A percentile compares a stretch with the other conserved stretches of the same genome.
Conservation (phyloP, 1,140 invertebrate species). For the Danaus plexippus region DNA sequence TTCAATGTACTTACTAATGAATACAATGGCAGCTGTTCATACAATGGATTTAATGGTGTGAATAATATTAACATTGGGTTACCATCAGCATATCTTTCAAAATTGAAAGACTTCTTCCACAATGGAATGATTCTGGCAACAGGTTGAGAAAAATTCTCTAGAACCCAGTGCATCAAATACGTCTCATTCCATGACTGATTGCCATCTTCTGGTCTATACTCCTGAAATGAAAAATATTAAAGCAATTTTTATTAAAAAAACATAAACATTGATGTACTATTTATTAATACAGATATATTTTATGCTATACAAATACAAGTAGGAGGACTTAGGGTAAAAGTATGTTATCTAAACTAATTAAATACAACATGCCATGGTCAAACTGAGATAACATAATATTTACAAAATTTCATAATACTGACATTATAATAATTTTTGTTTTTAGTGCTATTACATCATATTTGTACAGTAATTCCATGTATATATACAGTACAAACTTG, state of each 20-base stretch:
- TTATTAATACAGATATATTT: too few relatives aligned
- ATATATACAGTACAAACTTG: too few relatives aligned
- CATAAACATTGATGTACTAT: too few relatives aligned
- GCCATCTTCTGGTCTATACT: conserved; percentile 60
- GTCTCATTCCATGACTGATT: conserved; percentile 49
- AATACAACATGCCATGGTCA: too few relatives aligned
- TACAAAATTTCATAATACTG: not conserved
- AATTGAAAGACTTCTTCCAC: conserved; percentile 76
- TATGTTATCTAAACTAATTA: too few relatives aligned
- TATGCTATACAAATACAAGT: too few relatives aligned
- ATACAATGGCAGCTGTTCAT: conserved; percentile 74
- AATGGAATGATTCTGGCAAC: conserved; percentile 76
- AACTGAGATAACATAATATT: conserved; percentile 21
- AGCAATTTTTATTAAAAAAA: too few relatives aligned
- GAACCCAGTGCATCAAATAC: conserved; percentile 71
- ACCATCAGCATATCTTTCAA: conserved; percentile 75
- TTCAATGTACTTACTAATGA: conserved; percentile 72
- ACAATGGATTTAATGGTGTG: conserved; percentile 79
- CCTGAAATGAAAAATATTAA: conserved; percentile 48
- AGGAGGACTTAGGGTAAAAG: too few relatives aligned
- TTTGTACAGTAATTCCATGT: too few relatives aligned
- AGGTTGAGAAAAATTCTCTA: conserved; percentile 72
- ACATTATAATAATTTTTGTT: too few relatives aligned
- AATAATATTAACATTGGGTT: conserved; percentile 80
- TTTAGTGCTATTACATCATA: too few relatives aligned